Evolutionary conservation across 2,888 invertebrate species (phyloP), one percentile per base, ranked within the genome.

Genomic region (Heteropelma amictum): DNA sequence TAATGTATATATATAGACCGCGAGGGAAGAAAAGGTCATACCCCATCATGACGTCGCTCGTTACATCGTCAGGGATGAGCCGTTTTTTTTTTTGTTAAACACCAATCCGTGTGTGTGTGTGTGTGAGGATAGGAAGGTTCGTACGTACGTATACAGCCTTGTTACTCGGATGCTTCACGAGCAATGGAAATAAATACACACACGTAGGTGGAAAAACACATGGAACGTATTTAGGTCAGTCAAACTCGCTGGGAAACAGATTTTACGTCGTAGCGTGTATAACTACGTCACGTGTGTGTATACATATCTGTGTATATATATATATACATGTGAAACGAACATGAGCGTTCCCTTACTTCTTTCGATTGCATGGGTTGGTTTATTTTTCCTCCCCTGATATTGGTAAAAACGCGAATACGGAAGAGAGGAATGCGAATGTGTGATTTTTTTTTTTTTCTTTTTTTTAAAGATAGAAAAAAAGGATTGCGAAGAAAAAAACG

Each of bases 161-260:
- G 28, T 45, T 68, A 68, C 42, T 68, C 63, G 49, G 33, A 33
- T 23, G 26, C 26, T 49, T 63, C 63, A 61, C 38, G 21, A 49
- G 49, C 45, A 33, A 6, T 42, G 14, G 12, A 40, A 58, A 40
- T 14, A 19, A 2, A 17, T 23, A 47, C 47, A 17, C 8, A 21
- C 12, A 47, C 47, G 12, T 5, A 3, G 0, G 45, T n/a, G 12
- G 19, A 51, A 23, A 49, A 3, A 51, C 28, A 28, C 17, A 28
- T 38, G 17, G 40, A 51, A 64, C 28, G 17, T 74, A 74, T 69
- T 63, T 74, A 53, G 73, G 73, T 74, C 73, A 69, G 58, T 69
- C 64, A 74, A 74, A 69, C 69, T 74, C 63, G 53, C 45, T 58
- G 69, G 69, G 28, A 74, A 74, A 74, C 28, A 64, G 56, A 74